Evolutionary conservation across 2,113 vertebrate genomes (phyloP).

Genomic region (Petromus typicus): DNA sequence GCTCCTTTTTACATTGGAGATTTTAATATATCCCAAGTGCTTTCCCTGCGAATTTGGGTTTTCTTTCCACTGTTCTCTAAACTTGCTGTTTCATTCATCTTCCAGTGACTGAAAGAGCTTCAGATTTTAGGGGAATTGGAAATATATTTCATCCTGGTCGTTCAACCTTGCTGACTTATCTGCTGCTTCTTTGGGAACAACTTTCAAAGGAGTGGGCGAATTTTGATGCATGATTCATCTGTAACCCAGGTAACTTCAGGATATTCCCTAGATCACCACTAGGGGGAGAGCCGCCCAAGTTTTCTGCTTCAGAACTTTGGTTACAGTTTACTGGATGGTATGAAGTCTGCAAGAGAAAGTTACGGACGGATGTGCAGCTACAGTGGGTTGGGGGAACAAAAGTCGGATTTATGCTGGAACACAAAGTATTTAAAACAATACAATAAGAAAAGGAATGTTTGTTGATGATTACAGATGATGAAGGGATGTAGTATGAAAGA

Average conservation of each 20-base stretch:
- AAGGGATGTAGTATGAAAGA: neutral
- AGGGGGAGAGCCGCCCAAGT: slow-evolving; percentile 76
- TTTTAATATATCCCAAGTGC: neutral
- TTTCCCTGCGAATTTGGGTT: neutral
- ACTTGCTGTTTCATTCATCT: neutral
- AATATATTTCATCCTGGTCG: neutral
- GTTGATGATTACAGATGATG: neutral
- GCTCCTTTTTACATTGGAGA: neutral
- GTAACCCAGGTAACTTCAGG: neutral
- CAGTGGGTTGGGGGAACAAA: neutral
- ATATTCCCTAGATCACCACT: slow-evolving; percentile 67
- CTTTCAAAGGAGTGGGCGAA: neutral
- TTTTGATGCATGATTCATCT: neutral
- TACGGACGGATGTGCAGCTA: neutral
- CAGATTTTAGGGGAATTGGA: neutral
- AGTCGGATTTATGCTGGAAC: neutral
- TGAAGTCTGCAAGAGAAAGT: neutral
- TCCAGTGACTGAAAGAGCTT: neutral
- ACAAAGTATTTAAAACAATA: neutral
- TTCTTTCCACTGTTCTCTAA: neutral
- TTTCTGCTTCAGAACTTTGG: slow-evolving; percentile 49
- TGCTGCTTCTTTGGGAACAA: neutral
- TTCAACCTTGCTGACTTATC: neutral
- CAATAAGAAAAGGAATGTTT: neutral
- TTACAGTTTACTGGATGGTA: neutral